These are phyloP conservation scores for Nebria salina DNA, from an alignment of 2,888 invertebrate species.

Conservation along the genomic window DNA sequence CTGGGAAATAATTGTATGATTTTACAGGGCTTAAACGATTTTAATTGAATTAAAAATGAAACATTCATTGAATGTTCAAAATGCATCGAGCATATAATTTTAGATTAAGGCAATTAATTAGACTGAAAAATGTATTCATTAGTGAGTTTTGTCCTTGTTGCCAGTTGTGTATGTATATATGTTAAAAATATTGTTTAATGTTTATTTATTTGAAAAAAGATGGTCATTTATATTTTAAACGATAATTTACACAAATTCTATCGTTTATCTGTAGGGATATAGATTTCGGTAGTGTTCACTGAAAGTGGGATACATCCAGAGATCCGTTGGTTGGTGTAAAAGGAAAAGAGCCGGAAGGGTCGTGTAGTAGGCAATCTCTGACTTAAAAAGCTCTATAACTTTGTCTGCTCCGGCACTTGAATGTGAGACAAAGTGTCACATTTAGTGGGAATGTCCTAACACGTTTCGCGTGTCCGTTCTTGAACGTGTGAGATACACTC, in stretches of 20 bases:
- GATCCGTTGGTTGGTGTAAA: not conserved
- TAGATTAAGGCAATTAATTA: no score
- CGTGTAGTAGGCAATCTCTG: not conserved
- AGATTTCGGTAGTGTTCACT: not conserved
- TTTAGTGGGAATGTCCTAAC: conserved; percentile 35
- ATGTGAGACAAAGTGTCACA: conserved; percentile 33
- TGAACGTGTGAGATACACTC: not conserved
- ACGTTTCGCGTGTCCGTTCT: conserved; percentile 29
- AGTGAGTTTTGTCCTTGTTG: no score
- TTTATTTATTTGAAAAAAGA: no score
- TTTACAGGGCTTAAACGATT: no score
- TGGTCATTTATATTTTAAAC: no score
- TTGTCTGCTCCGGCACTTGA: conserved; percentile 24
- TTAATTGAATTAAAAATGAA: no score
- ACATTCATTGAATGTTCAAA: no score
- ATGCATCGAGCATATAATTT: no score
- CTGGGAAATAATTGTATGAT: no score
- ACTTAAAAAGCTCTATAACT: not conserved
- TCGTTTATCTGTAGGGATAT: not conserved
- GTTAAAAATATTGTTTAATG: no score
- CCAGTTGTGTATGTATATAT: no score
- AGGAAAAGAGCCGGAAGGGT: not conserved
- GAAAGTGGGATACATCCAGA: not conserved
- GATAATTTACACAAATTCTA: not conserved
- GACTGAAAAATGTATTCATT: no score